Conservation (phyloP, 1,140 invertebrate species). For the Cotesia glomerata region DNA sequence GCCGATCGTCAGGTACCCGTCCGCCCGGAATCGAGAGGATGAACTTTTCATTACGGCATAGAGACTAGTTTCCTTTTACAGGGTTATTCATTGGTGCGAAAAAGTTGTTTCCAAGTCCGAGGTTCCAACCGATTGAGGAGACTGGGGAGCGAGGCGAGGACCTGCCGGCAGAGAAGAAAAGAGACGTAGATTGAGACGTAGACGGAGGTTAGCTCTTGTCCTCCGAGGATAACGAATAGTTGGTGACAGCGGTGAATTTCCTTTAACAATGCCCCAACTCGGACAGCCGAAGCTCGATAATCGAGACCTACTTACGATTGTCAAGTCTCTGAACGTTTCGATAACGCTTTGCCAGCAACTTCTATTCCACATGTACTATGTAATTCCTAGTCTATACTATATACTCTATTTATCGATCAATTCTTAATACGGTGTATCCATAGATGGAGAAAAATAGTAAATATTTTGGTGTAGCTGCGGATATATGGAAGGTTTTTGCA, state of each 20-base stretch:
- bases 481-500: too few species aligned
- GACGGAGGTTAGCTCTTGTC: not conserved
- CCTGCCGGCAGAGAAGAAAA: too few species aligned
- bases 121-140: not conserved
- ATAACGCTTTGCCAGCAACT: conserved; percentile 14
- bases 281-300: conserved; percentile 26
- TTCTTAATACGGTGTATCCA: not conserved
- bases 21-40: conserved; percentile 24
- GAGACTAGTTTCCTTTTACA: not conserved
- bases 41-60: conserved; percentile 22
- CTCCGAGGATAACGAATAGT: not conserved
- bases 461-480: too few species aligned
- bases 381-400: not conserved
- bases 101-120: not conserved
- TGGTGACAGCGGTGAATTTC: not conserved
- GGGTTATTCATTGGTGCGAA: conserved; percentile 15
- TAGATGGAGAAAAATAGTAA: too few species aligned
- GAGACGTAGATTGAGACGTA: not conserved
- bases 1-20: conserved; percentile 13
- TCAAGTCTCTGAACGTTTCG: not conserved
- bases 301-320: conserved; percentile 28
- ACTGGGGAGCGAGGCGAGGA: too few species aligned
- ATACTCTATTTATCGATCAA: conserved; percentile 5
- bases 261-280: conserved; percentile 24
- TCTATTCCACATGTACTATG: conserved; percentile 4